Conservation (phyloP, 2,888 invertebrate genomes). For the Drosophila prolongata region DNA sequence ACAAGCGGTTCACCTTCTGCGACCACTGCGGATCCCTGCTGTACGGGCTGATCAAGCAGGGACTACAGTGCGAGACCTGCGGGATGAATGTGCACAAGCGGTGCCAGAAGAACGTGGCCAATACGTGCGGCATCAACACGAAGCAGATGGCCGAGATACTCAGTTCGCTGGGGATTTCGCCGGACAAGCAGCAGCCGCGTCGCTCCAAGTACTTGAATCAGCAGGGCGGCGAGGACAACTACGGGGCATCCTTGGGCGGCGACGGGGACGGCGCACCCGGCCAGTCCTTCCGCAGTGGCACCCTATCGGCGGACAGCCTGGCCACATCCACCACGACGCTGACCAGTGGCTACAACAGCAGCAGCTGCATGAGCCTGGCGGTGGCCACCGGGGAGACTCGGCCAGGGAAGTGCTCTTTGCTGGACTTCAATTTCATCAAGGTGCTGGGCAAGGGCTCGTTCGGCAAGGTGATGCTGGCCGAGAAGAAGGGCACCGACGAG, state of each 20-base stretch:
- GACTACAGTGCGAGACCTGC: constrained; percentile 98
- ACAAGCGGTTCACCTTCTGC: constrained; percentile 99
- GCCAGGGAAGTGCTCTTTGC: constrained; percentile 88
- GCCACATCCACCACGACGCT: constrained; percentile 67
- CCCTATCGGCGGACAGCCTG: constrained; percentile 73
- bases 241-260: constrained; percentile 84
- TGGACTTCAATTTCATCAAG: constrained; percentile 98
- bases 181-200: constrained; percentile 90
- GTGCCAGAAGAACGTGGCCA: constrained; percentile 99
- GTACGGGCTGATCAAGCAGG: constrained; percentile 98
- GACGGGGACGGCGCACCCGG: constrained; percentile 70
- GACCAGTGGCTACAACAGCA: constrained; percentile 74
- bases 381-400: constrained; percentile 70
- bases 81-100: constrained; percentile 99
- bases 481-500: constrained; percentile 96
- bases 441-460: constrained; percentile 99
- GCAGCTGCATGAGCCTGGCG: constrained; percentile 79
- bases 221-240: constrained; percentile 84
- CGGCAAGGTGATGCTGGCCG: constrained; percentile 99
- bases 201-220: constrained; percentile 86
- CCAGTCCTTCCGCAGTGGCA: constrained; percentile 76
- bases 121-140: constrained; percentile 99
- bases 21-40: constrained; percentile 99
- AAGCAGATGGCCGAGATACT: constrained; percentile 98
- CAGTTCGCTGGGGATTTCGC: constrained; percentile 95